Evolutionary conservation across 2,113 vertebrate genomes (phyloP), one percentile per base, ranked within the genome.

Genomic region (Pteruthius melanotis): DNA sequence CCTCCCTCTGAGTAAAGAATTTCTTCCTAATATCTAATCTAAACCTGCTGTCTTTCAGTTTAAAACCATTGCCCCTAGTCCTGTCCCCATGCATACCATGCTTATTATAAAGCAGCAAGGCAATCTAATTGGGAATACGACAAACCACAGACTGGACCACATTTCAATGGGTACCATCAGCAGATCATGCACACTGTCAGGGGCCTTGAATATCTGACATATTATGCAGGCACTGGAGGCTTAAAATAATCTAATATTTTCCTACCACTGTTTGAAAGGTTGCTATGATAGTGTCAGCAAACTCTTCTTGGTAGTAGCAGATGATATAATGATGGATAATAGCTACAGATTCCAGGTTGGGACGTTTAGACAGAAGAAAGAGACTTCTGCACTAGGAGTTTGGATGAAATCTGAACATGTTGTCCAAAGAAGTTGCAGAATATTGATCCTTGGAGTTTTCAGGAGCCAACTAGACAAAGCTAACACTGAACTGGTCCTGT

Each of bases 11-110:
- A 45, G 33, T 59, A 45, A 89, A 59, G 37, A 52, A 66, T 39
- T 50, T 81, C 39, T 53, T 70, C 33, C 19, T 65, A 28, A 52
- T 66, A n/a, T n/a, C 15, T 66, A 59, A 68, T 52, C 28, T 59
- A 89, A 82, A 66, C 13, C 52, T 52, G 7, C 7, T 74, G 37
- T 37, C 33, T 44, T 75, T 74, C 44, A 24, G 19, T 65, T 74
- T 66, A 42, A 39, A 74, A 59, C 33, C 19, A 45, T 12, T 66
- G 33, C 2, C 39, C 15, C 16, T 16, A 13, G 9, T 59, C 37
- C 31, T 59, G 22, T 81, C 23, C 12, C 9, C 21, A 12, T 31
- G 21, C 11, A 49, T 40, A 22, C 10, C 20, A 16, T 0, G 0
- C 10, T 47, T 53, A 17, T 3, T 21, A 14, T 4, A 39, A 64